Conservation (phyloP, 2,888 invertebrate species). For the Polyommatus iphigenia region DNA sequence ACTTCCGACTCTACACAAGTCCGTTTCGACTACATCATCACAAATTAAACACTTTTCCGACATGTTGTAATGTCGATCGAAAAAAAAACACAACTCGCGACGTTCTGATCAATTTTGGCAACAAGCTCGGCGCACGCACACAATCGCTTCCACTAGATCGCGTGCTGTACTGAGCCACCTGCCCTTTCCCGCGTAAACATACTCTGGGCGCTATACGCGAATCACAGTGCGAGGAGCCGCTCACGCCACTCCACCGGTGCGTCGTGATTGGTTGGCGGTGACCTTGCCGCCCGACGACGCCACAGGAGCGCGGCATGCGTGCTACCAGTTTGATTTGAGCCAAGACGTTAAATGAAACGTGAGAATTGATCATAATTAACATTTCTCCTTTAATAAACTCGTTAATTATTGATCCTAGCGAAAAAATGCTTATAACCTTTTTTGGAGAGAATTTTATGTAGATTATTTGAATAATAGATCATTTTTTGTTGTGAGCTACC, state of each 20-base stretch:
- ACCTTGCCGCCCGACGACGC: slow-evolving; percentile 1
- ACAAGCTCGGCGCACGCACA: slow-evolving; percentile 15
- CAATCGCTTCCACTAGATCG: slow-evolving; percentile 17
- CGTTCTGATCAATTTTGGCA: background rate
- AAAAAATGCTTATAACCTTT: background rate
- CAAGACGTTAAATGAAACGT: background rate
- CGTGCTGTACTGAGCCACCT: background rate
- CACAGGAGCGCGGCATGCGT: slow-evolving; percentile 1
- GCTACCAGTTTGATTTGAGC: slow-evolving; percentile 1
- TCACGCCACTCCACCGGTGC: slow-evolving; percentile 18
- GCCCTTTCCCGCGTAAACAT: slow-evolving; percentile 3
- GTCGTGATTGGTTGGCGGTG: slow-evolving; percentile 33
- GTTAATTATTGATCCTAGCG: no score
- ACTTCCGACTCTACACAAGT: slow-evolving; percentile 31
- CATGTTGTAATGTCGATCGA: slow-evolving; percentile 14
- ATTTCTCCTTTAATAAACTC: background rate
- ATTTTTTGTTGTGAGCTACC: no score
- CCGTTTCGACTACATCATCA: slow-evolving; percentile 23
- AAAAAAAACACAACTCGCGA: slow-evolving; percentile 19
- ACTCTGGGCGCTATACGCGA: slow-evolving; percentile 1
- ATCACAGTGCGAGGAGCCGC: background rate
- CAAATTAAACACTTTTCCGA: slow-evolving; percentile 23
- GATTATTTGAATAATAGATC: no score
- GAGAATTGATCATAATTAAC: slow-evolving; percentile 1
- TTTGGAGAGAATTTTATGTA: no score